Evolutionary conservation across 2,113 vertebrate species (phyloP).

Genomic region (Pleuronectes platessa): DNA sequence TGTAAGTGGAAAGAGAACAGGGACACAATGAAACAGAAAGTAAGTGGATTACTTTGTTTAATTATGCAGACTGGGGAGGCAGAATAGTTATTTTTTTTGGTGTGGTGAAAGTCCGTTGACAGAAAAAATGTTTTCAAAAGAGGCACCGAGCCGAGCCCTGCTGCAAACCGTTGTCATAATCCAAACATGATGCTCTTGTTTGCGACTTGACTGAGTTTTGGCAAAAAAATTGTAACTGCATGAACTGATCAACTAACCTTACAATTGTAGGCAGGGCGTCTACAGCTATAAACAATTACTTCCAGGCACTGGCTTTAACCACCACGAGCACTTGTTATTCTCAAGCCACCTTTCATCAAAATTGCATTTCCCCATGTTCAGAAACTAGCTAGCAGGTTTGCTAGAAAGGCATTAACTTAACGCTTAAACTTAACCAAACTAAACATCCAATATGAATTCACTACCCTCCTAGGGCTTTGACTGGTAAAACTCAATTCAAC

Average conservation of each 20-base stretch:
- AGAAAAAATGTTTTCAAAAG: neutral
- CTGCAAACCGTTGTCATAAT: neutral
- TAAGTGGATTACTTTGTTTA: conserved; percentile 60
- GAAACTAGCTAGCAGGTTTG: neutral
- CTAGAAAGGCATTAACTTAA: no score
- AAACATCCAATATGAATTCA: no score
- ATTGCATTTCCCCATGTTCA: neutral
- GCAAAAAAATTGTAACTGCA: neutral
- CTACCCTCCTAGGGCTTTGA: no score
- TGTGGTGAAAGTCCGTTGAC: neutral
- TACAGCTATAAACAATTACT: no score
- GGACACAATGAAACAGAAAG: conserved; percentile 44
- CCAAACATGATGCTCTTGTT: conserved; percentile 9
- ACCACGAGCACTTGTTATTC: neutral
- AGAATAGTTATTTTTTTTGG: conserved; percentile 4
- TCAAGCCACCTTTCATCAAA: neutral
- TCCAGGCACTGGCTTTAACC: neutral
- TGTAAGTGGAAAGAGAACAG: conserved; percentile 41
- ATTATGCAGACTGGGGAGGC: conserved; percentile 39
- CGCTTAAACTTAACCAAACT: no score
- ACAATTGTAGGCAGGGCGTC: no score
- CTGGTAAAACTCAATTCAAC: no score
- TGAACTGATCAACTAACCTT: neutral
- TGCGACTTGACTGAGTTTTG: neutral
- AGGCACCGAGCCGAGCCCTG: neutral